Percentiles rank a stretch among this genome's conserved stretches.
Conservation (phyloP, 2,113 vertebrate genomes). For the Rhinopomastus cyanomelas region DNA sequence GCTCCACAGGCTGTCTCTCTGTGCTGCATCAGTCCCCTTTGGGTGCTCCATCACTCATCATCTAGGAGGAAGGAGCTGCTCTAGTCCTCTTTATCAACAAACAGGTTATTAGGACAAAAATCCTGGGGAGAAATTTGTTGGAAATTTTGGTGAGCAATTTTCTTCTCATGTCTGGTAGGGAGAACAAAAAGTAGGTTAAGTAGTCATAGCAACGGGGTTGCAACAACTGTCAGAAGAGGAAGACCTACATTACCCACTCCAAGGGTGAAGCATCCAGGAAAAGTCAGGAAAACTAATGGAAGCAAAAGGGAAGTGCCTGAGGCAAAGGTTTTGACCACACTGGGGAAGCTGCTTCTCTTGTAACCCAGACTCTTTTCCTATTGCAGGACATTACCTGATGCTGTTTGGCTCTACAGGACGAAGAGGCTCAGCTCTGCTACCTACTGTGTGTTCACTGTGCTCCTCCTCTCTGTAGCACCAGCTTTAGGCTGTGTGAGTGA, state of each 20-base stretch:
- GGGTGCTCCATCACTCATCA: background rate
- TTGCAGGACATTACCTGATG: background rate
- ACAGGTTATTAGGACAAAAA: background rate
- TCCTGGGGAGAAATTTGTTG: background rate
- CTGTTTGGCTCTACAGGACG: background rate
- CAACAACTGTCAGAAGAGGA: conserved; percentile 13
- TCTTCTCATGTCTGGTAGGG: background rate
- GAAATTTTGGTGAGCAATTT: background rate
- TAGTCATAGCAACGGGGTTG: conserved; percentile 43
- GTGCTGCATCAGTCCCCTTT: background rate
- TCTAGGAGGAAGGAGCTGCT: background rate
- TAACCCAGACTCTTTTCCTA: background rate
- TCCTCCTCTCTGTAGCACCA: background rate
- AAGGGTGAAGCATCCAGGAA: background rate
- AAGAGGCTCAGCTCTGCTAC: background rate
- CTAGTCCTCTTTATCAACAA: background rate
- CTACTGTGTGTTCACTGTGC: background rate
- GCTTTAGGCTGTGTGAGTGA: background rate
- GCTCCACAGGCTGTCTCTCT: background rate
- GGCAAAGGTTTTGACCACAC: background rate
- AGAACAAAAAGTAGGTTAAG: background rate
- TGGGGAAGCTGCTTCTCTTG: background rate
- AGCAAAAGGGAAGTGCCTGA: conserved; percentile 26
- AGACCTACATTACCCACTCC: background rate
- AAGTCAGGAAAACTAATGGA: conserved; percentile 36